Base-by-base conservation (phyloP, 2,113 vertebrate genomes). In the Pangasianodon gigas region DNA sequence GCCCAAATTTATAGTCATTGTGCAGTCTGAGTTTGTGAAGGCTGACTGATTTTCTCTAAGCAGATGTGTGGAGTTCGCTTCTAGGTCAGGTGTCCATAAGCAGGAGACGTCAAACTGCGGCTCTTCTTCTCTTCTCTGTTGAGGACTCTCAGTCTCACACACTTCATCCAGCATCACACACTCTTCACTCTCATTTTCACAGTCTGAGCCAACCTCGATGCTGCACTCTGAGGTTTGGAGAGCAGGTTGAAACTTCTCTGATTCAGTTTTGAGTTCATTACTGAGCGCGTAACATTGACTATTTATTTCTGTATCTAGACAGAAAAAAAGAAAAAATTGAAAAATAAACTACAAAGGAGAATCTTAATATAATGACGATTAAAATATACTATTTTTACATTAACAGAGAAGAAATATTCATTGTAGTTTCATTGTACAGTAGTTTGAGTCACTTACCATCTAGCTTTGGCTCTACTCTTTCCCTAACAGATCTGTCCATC, bases 31-130 rank as follows among this genome's bases (percentile, higher is more conserved):
- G 16, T 41, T 81, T 32, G 48, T 80, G 32, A 52, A 56, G 5
- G 26, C 60, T 81, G 74, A 8, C 29, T 67, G 84, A 67, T n/a
- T 86, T 6, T 86, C 84, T 58, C 74, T 54, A 4, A 54, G 84
- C 58, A 46, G 46, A 11, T 81, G 32, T 69, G 58, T 69, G 26
- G 89, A 69, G 79, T 56, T 80, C 21, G 24, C 24, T 48, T 86
- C n/a, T 2, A 86, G 32, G 29, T 86, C 84, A 56, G 84, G 60
- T 71, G 60, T 56, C 89, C 85, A 79, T n/a, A 90, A 69, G 58
- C 77, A 69, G 62, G 69, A 81, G 58, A 90, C 29, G 18, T 90
- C 89, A 71, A 81, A 86, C 84, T 86, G 58, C 48, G 79, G 44
- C 26, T 84, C 65, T 37, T 86, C 74, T 81, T 90, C 89, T 86